These are phyloP conservation scores for Stenichneumon culpator DNA, from an alignment of 2,888 invertebrate genomes.

Conservation along the genomic window DNA sequence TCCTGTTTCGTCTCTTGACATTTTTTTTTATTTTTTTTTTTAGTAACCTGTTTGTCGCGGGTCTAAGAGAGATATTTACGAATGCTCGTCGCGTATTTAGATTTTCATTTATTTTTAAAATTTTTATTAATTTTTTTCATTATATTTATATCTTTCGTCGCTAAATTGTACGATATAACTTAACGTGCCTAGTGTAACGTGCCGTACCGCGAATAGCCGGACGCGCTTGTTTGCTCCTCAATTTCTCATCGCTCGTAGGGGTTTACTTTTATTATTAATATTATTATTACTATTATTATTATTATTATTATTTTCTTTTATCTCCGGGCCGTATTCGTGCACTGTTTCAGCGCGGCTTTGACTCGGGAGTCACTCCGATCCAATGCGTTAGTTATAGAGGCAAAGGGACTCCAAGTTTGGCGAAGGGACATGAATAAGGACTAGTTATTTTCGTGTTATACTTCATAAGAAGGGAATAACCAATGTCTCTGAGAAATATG, in stretches of 20 bases:
- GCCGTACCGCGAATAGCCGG: constrained; percentile 4
- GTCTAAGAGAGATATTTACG: constrained; percentile 48
- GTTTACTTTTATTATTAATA: constrained; percentile 22
- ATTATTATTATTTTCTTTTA: constrained; percentile 24
- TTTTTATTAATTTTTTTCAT: constrained; percentile 49
- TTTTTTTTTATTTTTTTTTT: constrained; percentile 45
- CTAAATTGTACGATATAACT: constrained; percentile 56
- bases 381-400: no score
- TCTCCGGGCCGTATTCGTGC: neutral
- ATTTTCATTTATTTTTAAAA: constrained; percentile 21
- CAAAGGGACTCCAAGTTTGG: no score
- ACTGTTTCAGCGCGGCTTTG: no score
- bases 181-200: constrained; percentile 32
- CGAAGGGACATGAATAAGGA: no score
- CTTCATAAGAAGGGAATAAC: constrained; percentile 43
- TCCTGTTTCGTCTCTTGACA: constrained; percentile 25
- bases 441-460: constrained; percentile 1
- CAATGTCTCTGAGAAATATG: constrained; percentile 14
- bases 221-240: constrained; percentile 9
- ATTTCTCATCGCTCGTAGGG: constrained; percentile 4
- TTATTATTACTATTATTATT: neutral
- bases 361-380: no score
- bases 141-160: constrained; percentile 51
- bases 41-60: constrained; percentile 52
- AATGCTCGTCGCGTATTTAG: constrained; percentile 10